Evolutionary conservation across 2,113 vertebrate genomes (phyloP).

Genomic region (Podarcis cretensis): DNA sequence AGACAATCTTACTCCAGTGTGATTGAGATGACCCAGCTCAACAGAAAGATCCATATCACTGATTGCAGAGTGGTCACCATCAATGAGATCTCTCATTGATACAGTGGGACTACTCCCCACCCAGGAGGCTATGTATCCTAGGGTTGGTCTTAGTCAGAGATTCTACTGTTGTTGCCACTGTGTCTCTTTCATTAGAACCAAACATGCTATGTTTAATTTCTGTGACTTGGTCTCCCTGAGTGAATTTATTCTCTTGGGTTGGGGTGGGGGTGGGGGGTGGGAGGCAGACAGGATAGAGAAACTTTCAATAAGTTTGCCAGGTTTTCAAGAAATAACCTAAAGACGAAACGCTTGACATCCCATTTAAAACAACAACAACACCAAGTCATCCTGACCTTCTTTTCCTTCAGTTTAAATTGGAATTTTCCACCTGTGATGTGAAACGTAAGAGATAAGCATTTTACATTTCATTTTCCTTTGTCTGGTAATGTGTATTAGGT

Average conservation of each 20-base stretch:
- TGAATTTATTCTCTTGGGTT: conserved; percentile 37
- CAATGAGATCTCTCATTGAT: no score
- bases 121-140: no score
- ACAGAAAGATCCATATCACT: no score
- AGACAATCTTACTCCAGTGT: no score
- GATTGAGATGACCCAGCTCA: no score
- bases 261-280: no score
- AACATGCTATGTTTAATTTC: conserved; percentile 19
- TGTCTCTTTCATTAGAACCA: not conserved
- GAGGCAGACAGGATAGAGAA: conserved; percentile 46
- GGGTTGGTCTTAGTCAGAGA: no score
- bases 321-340: conserved; percentile 59
- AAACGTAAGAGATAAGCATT: conserved; percentile 56
- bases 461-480: conserved; percentile 50
- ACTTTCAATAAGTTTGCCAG: conserved; percentile 53
- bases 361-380: conserved; percentile 36
- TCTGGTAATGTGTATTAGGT: conserved; percentile 26
- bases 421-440: conserved; percentile 45
- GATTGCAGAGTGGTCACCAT: no score
- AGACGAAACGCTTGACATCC: conserved; percentile 59
- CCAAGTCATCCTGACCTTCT: conserved; percentile 46
- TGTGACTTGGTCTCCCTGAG: conserved; percentile 42
- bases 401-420: conserved; percentile 56
- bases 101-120: no score
- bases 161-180: not conserved